phyloP scores from a whole-genome alignment of 2,888 invertebrate species.

The Cistogaster globosa region DNA sequence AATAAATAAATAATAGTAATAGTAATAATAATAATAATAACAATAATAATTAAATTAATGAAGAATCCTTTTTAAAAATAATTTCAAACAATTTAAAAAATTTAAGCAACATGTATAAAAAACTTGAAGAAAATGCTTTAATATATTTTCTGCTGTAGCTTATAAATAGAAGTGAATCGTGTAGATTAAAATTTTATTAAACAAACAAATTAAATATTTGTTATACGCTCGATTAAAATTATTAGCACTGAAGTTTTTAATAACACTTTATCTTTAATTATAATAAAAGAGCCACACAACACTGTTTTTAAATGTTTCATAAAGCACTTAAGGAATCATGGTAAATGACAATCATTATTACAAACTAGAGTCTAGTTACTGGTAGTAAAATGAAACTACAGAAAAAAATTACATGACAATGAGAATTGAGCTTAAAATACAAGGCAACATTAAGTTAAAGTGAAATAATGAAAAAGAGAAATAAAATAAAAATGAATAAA shows the following conservation, averaged over 20 bases:
- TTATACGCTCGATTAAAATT: conserved; percentile 49
- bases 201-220: conserved; percentile 43
- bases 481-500: conserved; percentile 22
- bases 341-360: conserved; percentile 3
- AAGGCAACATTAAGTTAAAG: conserved; percentile 40
- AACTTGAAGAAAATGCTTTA: too few relatives aligned
- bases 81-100: too few relatives aligned
- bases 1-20: too few relatives aligned
- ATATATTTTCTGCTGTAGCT: too few relatives aligned
- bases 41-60: too few relatives aligned
- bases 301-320: not conserved
- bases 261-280: conserved; percentile 44
- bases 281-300: conserved; percentile 31
- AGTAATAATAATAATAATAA: too few relatives aligned
- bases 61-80: too few relatives aligned
- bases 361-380: conserved; percentile 2
- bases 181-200: conserved; percentile 6
- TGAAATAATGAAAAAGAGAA: not conserved
- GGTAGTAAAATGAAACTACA: conserved; percentile 14
- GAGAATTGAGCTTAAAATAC: conserved; percentile 67
- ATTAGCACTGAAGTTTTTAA: conserved; percentile 33
- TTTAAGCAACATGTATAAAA: too few relatives aligned
- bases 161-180: too few relatives aligned
- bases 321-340: not conserved
- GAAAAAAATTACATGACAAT: conserved; percentile 58